Conservation (phyloP, 2,888 invertebrate species). For the Melinopterus prodromus region DNA sequence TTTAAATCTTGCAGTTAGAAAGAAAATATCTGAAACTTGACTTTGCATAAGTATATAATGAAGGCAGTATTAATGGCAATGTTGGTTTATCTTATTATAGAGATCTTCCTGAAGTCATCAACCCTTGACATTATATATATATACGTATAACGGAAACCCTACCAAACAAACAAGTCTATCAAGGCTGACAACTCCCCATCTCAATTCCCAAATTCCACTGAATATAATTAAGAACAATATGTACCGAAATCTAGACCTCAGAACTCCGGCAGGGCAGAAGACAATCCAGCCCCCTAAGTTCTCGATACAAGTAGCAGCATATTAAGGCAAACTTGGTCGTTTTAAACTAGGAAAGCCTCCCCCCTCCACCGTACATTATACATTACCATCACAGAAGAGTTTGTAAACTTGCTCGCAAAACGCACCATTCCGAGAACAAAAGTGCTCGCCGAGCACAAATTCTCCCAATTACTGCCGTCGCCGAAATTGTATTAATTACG, state of each 20-base stretch:
- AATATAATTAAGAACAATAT: neutral
- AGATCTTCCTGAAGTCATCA: too few relatives aligned
- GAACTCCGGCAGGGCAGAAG: neutral
- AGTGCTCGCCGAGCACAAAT: neutral
- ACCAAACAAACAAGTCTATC: neutral
- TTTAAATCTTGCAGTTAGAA: too few relatives aligned
- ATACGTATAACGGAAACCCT: neutral
- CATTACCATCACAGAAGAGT: slow-evolving; percentile 4
- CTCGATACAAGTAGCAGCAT: neutral
- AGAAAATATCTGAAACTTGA: too few relatives aligned
- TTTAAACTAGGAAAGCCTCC: neutral
- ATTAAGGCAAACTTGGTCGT: neutral
- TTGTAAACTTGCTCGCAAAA: neutral
- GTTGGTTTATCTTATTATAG: too few relatives aligned
- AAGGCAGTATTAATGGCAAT: too few relatives aligned
- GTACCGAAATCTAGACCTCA: too few relatives aligned
- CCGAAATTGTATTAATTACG: neutral
- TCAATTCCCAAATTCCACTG: neutral
- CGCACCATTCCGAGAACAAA: neutral
- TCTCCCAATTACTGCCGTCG: neutral
- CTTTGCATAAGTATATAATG: too few relatives aligned
- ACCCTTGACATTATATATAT: too few relatives aligned
- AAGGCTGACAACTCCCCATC: neutral
- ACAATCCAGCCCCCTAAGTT: neutral
- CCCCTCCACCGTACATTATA: neutral